These are phyloP conservation scores for Camponotus floridanus DNA, from an alignment of 1,140 invertebrate genomes.

Conservation along the genomic window DNA sequence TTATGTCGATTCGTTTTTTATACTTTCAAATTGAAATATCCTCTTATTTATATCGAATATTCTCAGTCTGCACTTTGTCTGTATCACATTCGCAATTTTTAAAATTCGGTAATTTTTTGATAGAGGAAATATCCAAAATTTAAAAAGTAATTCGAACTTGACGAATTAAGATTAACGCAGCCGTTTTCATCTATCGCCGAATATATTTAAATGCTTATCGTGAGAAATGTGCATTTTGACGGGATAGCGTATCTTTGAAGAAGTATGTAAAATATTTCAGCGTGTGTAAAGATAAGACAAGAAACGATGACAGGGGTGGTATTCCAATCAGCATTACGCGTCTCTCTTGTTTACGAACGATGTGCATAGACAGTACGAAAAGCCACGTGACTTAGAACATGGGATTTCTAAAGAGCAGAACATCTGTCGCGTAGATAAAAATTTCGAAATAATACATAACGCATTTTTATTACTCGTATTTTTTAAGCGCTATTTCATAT, in stretches of 20 bases:
- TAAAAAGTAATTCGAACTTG: conserved; percentile 6
- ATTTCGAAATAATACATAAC: conserved; percentile 1
- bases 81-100: background rate
- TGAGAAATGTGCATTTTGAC: conserved; percentile 50
- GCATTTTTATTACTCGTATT: background rate
- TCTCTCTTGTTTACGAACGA: conserved; percentile 64
- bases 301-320: conserved; percentile 53
- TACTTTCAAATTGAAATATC: background rate
- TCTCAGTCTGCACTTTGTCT: background rate
- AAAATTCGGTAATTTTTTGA: background rate
- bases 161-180: background rate
- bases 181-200: background rate
- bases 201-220: conserved; percentile 39
- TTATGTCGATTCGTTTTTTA: background rate
- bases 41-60: background rate
- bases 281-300: conserved; percentile 69
- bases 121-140: background rate
- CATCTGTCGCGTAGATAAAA: conserved; percentile 1
- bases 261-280: conserved; percentile 54
- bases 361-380: conserved; percentile 16
- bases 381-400: conserved; percentile 40
- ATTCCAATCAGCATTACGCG: background rate
- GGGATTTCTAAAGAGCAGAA: background rate
- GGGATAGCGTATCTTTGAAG: conserved; percentile 62
- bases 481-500: background rate